A percentile compares a stretch with the other conserved stretches of the same genome.
Conservation (phyloP, 1,140 invertebrate species). For the Grapholita molesta region DNA sequence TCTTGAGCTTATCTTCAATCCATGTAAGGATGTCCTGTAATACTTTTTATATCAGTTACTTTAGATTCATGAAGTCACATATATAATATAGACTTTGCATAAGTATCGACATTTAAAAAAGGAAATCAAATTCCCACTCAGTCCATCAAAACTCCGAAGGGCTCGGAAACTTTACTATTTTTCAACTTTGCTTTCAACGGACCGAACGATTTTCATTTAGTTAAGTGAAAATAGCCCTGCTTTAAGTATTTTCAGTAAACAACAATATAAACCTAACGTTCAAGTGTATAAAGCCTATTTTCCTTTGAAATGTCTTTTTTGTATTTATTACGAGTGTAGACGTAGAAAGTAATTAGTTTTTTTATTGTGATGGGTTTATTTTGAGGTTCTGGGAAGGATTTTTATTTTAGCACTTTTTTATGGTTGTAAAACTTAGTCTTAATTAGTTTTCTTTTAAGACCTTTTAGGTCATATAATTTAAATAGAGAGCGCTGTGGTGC, state of each 20-base stretch:
- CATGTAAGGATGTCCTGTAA: too few relatives aligned
- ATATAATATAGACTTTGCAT: not conserved
- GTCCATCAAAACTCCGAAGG: not conserved
- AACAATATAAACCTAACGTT: not conserved
- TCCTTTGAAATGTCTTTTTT: not conserved
- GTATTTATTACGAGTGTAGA: not conserved
- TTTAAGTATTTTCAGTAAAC: not conserved
- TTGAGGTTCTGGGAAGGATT: not conserved
- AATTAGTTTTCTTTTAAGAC: not conserved
- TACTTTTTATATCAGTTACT: too few relatives aligned
- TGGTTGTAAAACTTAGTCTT: not conserved
- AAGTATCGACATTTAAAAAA: not conserved
- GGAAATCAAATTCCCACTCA: not conserved
- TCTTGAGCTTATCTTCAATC: too few relatives aligned
- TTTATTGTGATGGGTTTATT: slow-evolving; percentile 3
- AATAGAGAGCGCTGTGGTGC: not conserved
- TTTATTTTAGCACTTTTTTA: not conserved
- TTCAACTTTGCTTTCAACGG: slow-evolving; percentile 12
- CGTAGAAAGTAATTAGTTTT: slow-evolving; percentile 1
- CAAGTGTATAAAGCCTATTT: not conserved
- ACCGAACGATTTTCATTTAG: not conserved
- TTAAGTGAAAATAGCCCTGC: not conserved
- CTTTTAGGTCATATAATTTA: not conserved
- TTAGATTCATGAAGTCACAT: too few relatives aligned
- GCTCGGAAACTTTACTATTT: not conserved